Evolutionary conservation across 2,888 invertebrate species (phyloP), one percentile per base, ranked within the genome.

Genomic region (Lycocerus yunnanus): DNA sequence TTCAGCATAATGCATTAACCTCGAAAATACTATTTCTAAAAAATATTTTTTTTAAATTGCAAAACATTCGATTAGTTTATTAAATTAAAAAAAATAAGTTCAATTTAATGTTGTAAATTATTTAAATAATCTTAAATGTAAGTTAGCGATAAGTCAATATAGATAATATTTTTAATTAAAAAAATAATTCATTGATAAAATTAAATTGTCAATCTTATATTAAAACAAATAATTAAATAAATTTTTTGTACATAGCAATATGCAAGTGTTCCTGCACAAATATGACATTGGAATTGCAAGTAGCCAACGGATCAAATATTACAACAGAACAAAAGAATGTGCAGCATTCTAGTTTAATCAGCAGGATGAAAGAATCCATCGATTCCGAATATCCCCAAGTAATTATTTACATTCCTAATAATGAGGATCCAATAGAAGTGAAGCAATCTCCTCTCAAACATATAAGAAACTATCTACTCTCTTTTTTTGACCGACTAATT

Each of bases 381-480:
- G 61, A 63, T 63, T 20, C 61, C 11, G 61, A 63, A 16, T 63
- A 63, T 63, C 20, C 61, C 18, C 16, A 63, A 63, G 20, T 63
- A 3, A 63, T 63, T 11, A 63, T 63, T 8, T 63, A 63, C 18
- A 63, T 63, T n/a, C 61, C 61, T 1, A 63, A 18, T 18, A 16
- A 63, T 6, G 61, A 63, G 18, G 61, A 63, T n/a, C n/a, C 18
- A 11, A 5, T 43, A 43, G 43, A 43, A 43, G 43, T 43, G 8
- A 43, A 43, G 13, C 43, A 72, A 66, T 58, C 60, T 14, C 43
- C 16, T 4, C 70, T 24, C 70, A 73, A 73, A 43, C n/a, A 13
- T 58, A 20, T 20, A 14, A 15, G 63, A 66, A 61, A 65, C 20
- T 24, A 15, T n/a, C 8, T 43, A 43, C 43, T 43, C 1, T n/a